phyloP scores from a whole-genome alignment of 2,888 invertebrate genomes.

The Caenorhabditis doughertyi region DNA sequence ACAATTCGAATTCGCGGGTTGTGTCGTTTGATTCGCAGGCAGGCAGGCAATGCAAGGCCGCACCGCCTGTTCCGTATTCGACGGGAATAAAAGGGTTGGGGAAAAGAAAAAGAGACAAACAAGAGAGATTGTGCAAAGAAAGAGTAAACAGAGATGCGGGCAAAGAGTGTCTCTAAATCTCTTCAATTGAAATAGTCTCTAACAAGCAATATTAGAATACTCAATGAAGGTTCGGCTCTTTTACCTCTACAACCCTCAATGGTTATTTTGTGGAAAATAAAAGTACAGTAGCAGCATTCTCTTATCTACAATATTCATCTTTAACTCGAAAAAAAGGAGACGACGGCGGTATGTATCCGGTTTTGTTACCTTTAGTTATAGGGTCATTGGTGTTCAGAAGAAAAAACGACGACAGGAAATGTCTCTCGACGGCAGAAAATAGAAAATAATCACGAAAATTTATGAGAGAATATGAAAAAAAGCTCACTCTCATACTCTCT shows the following conservation, averaged over 20 bases:
- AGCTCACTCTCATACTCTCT: neutral
- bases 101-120: constrained; percentile 39
- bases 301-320: constrained; percentile 26
- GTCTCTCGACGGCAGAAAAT: neutral
- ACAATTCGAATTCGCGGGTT: constrained; percentile 47
- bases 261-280: constrained; percentile 32
- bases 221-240: constrained; percentile 58
- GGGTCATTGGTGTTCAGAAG: neutral
- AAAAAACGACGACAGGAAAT: neutral
- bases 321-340: neutral
- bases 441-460: neutral
- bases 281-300: constrained; percentile 29
- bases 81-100: constrained; percentile 18
- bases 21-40: constrained; percentile 55
- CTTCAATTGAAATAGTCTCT: constrained; percentile 25
- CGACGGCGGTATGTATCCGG: constrained; percentile 14
- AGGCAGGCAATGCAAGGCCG: constrained; percentile 50
- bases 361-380: constrained; percentile 16
- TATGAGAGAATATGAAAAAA: neutral
- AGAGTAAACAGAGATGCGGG: constrained; percentile 26
- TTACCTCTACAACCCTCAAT: constrained; percentile 28
- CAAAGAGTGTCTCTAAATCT: constrained; percentile 35
- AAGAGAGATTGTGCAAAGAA: constrained; percentile 15
- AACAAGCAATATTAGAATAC: constrained; percentile 53
- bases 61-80: constrained; percentile 44